phyloP scores from a whole-genome alignment of 2,113 vertebrate genomes.

The Daubentonia madagascariensis region DNA sequence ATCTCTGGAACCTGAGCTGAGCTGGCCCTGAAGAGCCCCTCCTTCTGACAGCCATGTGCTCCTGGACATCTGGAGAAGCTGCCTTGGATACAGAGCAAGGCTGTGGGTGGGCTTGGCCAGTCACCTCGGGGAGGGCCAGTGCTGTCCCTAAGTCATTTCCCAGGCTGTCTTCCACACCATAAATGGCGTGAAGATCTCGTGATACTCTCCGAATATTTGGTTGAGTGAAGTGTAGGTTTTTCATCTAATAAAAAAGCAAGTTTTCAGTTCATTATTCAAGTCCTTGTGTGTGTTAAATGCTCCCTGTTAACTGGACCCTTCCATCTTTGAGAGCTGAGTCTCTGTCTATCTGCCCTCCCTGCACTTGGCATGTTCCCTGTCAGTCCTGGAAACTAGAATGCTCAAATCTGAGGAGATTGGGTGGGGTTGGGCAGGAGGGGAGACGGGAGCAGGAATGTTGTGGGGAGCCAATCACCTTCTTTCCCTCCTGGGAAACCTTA shows the following conservation, averaged over 20 bases:
- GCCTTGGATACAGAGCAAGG: not conserved
- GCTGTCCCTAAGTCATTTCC: not conserved
- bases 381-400: not conserved
- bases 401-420: not conserved
- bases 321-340: not conserved
- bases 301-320: not conserved
- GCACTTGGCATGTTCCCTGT: not conserved
- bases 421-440: not conserved
- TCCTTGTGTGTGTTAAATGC: not conserved
- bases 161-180: not conserved
- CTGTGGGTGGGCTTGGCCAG: rapidly evolving
- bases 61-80: not conserved
- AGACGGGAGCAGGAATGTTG: rapidly evolving
- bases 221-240: not conserved
- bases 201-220: not conserved
- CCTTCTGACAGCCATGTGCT: not conserved
- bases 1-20: not conserved
- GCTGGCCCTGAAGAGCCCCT: not conserved
- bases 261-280: not conserved
- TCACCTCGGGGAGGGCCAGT: not conserved
- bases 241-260: not conserved
- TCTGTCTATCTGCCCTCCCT: not conserved
- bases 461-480: not conserved
- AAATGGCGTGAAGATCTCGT: not conserved
- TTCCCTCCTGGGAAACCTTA: not conserved